phyloP scores from a whole-genome alignment of 2,888 invertebrate genomes.

The Drosophila antonietae region DNA sequence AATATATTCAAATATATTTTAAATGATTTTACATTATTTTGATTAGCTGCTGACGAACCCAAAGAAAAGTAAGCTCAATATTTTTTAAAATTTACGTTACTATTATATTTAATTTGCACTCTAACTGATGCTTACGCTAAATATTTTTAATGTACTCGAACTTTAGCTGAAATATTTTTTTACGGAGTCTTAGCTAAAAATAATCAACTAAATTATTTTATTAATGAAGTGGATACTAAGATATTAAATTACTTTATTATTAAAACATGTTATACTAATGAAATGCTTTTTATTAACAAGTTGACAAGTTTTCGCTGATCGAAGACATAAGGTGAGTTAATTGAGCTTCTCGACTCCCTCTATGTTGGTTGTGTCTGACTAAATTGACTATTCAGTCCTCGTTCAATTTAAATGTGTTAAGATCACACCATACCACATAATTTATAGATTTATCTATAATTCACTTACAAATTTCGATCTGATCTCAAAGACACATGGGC shows the following conservation, averaged over 20 bases:
- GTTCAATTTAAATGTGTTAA: not conserved
- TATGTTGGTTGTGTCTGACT: constrained; percentile 4
- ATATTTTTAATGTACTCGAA: not conserved
- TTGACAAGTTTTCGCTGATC: constrained; percentile 55
- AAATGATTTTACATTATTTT: constrained; percentile 18
- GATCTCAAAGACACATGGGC: not conserved
- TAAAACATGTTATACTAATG: constrained; percentile 2
- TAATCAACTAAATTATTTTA: not conserved
- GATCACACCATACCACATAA: not conserved
- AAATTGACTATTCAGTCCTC: not conserved
- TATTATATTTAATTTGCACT: not conserved
- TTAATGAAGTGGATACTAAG: not conserved
- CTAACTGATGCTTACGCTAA: constrained; percentile 24
- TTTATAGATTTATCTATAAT: not conserved
- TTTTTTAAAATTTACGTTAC: not conserved
- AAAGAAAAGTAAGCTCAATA: constrained; percentile 93
- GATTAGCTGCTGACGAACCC: constrained; percentile 96
- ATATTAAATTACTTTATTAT: not conserved
- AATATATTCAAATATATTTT: constrained; percentile 31
- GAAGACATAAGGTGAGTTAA: constrained; percentile 62
- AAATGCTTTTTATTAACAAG: constrained; percentile 43
- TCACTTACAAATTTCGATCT: not conserved
- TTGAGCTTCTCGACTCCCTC: not conserved
- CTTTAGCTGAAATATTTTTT: not conserved
- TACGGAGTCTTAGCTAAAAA: not conserved